Base-by-base conservation (phyloP, 2,797 vertebrate species). In the Nasua narica region DNA sequence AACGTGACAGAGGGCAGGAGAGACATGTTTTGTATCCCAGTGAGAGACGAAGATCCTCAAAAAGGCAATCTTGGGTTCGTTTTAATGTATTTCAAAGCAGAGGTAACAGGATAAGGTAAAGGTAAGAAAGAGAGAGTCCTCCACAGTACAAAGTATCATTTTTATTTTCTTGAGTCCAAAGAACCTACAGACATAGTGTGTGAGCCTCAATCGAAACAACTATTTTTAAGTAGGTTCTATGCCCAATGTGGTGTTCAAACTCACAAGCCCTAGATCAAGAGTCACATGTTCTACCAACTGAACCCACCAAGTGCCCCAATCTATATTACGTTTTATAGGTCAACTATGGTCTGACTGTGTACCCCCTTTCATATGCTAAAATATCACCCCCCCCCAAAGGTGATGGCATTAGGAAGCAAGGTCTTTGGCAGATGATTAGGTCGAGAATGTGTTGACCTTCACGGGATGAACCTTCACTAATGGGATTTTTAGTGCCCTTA, bases 21-120 rank as follows among this genome's bases (percentile, higher is more conserved):
- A 67, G 21, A 88, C 19, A 27, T 43, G 23, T 81, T 90, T 78
- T 67, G 93, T 32, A 76, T 77, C 48, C 43, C 72, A 67, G 37
- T 29, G 56, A 93, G 58, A 83, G 32, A 56, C 15, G 70, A 94
- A 91, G 46, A 77, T 19, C 27, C 40, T 87, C 40, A 48, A 92
- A 97, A 96, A 85, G 60, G 50, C 69, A n/a, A 29, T 77, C 54
- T 78, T 37, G 65, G 43, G 54, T 88, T 7, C 6, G 50, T 70
- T 83, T 72, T 52, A 91, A 43, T 85, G 69, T 87, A 70, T 76
- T 93, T 85, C 81, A 87, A 94, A 96, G 62, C 65, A 93, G 37
- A 90, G 56, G 60, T 37, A 89, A 91, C 0, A 79, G n/a, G 54
- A 90, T 54, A 62, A 54, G 78, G 40, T 60, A 89, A 79, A 87